Base-by-base conservation (phyloP, 1,140 invertebrate species). In the Gryllus bimaculatus region DNA sequence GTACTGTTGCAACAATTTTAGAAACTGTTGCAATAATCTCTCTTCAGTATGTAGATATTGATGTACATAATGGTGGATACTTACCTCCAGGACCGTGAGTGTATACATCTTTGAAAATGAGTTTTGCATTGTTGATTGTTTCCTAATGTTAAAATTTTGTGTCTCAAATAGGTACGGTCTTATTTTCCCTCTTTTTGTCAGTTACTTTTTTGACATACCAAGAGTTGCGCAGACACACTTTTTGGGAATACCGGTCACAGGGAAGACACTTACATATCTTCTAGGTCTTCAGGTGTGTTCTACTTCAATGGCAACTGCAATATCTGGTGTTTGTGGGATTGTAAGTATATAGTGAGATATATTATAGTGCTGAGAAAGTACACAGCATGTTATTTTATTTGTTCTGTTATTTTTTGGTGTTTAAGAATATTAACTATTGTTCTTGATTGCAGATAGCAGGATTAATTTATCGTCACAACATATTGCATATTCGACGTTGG, bases 241-340 rank as follows among this genome's bases (percentile, higher is more conserved):
- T 20, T 78, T 88, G 77, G 88, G 89, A 15, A 84, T 89, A 47
- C 88, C 89, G 20, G 84, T 90, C 20, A 89, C 88, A 15, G 88
- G 88, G 13, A 90, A 90, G 82, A 88, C 88, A 12, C 82, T 90
- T 66, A 88, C 88, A 47, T 89, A 89, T 82, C 84, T 89, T 20
- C 81, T 90, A 8, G 88, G 88, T 8, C 82, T 90, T 48, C 89
- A 90, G 85, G 87, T 86, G 49, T 84, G 82, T 78, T 84, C 83
- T 49, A 84, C 85, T 47, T 86, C 85, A 47, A 75, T 81, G 75
- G 83, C 85, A 73, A 84, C 86, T 18, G 81, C 81, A 26, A 82
- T 86, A 66, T 83, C 84, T 75, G 83, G 84, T 12, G 39, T 85
- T 8, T 85, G 84, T 81, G 85, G 86, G 54, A 83, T 87, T 76